Conservation (phyloP, 2,888 invertebrate genomes). For the Hydropsyche betteni region DNA sequence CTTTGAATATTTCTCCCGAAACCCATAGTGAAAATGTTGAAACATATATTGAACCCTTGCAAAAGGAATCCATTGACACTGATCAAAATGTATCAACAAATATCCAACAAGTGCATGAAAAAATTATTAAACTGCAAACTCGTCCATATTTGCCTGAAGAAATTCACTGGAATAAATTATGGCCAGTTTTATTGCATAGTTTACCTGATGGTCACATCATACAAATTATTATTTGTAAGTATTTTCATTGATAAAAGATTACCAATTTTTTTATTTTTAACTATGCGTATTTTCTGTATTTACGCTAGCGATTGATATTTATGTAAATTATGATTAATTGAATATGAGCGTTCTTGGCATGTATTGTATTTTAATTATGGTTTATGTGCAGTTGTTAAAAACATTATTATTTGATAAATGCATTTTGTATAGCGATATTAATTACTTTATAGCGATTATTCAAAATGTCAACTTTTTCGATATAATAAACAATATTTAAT, state of each 20-base stretch:
- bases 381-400: too few species aligned
- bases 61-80: neutral
- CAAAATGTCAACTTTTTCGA: too few species aligned
- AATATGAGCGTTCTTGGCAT: too few species aligned
- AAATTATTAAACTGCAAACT: conserved; percentile 42
- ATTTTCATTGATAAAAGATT: neutral
- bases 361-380: too few species aligned
- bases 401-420: too few species aligned
- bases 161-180: conserved; percentile 74
- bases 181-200: conserved; percentile 60
- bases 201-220: conserved; percentile 3
- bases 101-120: neutral
- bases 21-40: neutral
- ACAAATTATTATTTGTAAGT: conserved; percentile 28
- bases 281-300: conserved; percentile 3
- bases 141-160: conserved; percentile 72
- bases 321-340: too few species aligned
- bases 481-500: neutral
- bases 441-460: too few species aligned
- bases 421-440: too few species aligned
- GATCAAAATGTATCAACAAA: neutral
- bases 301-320: too few species aligned
- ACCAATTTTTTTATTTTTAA: neutral
- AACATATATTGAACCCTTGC: neutral
- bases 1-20: neutral